phyloP scores from a whole-genome alignment of 2,113 vertebrate genomes.

The Oenanthe melanoleuca region DNA sequence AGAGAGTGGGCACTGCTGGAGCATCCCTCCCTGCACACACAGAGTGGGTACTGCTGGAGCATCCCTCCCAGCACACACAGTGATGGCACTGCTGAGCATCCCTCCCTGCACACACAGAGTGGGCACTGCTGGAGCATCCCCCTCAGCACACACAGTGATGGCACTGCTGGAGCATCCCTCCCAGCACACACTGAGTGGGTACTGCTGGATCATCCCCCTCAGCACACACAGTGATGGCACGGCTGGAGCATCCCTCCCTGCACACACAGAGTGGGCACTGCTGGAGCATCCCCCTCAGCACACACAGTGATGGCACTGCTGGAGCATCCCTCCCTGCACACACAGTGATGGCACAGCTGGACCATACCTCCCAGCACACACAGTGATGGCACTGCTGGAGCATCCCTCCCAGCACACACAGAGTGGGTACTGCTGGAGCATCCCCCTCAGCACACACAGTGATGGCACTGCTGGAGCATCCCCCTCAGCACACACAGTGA shows the following conservation, averaged over 20 bases:
- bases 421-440: neutral
- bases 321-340: accelerated
- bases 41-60: no score
- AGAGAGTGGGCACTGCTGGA: accelerated
- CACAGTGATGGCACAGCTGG: accelerated
- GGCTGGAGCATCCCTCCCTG: accelerated
- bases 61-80: neutral
- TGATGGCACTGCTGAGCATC: no score
- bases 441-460: neutral
- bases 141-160: no score
- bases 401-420: accelerated
- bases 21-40: neutral
- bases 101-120: accelerated
- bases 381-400: neutral
- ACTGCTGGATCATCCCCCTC: no score
- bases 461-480: neutral
- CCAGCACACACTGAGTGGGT: no score
- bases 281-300: accelerated
- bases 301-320: neutral
- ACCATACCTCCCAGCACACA: accelerated
- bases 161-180: no score
- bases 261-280: neutral
- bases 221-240: neutral
- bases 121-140: no score
- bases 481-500: neutral